Evolutionary conservation across 2,113 vertebrate species (phyloP), one percentile per base, ranked within the genome.

Genomic region (Oenanthe oenanthe): DNA sequence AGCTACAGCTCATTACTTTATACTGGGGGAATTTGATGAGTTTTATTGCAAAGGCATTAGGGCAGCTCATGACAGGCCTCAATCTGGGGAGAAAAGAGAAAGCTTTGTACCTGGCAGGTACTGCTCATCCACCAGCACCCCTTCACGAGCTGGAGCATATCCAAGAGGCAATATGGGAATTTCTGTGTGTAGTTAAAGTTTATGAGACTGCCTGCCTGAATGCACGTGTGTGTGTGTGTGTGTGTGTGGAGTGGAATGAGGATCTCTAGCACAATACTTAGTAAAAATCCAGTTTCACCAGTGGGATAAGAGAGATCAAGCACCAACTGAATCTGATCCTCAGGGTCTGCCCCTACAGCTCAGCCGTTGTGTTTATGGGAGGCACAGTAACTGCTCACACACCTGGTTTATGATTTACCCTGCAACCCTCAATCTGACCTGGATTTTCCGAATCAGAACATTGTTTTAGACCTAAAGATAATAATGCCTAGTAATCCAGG

Each of bases 111-210:
- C 91, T 94, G 90, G 83, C 4, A 9, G 88, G 88, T 91, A 80
- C 83, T 36, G 75, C 67, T 91, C 82, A 31, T 74, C 85, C 54
- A 83, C 82, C 89, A 61, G 82, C 2, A 1, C 8, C 63, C n/a
- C 79, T 93, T 90, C 72, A 31, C 6, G 51, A 42, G 25, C 13
- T 95, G 94, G 91, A 84, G 51, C 68, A 4, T 4, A 22, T 83
- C 96, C 96, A 94, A 56, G 60, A 86, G 83, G 72, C 72, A 78
- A 68, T 65, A 90, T 58, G 78, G 87, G 93, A 91, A 91, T 88
- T 96, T 90, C 94, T 94, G 72, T 21, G 5, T 86, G 82, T 9
- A 77, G 74, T 93, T 93, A 88, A 80, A 92, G 40, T 88, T 96
- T 93, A 90, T 86, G 85, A 88, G 90, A 14, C 79, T 77, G 78